Conservation (phyloP, 2,797 vertebrate genomes). For the Pachyuromys duprasi region DNA sequence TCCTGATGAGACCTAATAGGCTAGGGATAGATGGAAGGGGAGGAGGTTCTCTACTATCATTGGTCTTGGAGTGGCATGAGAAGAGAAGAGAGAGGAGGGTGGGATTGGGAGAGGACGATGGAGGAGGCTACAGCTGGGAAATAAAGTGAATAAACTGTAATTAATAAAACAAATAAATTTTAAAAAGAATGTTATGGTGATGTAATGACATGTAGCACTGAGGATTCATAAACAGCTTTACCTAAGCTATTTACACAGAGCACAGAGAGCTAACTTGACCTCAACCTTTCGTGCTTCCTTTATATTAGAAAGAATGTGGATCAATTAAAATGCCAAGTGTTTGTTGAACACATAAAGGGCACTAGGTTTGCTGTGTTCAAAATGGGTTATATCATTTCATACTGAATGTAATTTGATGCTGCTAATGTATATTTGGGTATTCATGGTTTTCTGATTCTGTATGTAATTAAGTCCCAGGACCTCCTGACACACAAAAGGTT, state of each 20-base stretch:
- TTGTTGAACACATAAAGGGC: conserved; percentile 32
- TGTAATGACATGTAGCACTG: neutral
- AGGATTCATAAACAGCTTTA: neutral
- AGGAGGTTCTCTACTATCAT: too few relatives aligned
- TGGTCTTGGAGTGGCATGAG: too few relatives aligned
- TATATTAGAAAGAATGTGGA: conserved; percentile 24
- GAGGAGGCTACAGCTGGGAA: too few relatives aligned
- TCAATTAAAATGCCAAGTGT: conserved; percentile 62
- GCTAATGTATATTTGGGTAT: neutral
- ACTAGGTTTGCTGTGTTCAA: neutral
- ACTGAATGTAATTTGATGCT: conserved; percentile 48
- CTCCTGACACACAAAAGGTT: conserved; percentile 48
- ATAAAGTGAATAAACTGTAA: too few relatives aligned
- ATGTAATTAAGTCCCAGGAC: conserved; percentile 25
- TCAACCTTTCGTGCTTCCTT: neutral
- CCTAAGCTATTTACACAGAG: conserved; percentile 25
- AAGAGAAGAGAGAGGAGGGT: too few relatives aligned
- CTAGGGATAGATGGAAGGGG: too few relatives aligned
- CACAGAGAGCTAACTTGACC: neutral
- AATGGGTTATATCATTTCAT: conserved; percentile 53
- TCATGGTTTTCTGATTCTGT: conserved; percentile 1
- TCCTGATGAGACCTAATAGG: too few relatives aligned
- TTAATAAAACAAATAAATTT: too few relatives aligned
- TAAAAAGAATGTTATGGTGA: neutral
- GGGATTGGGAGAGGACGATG: too few relatives aligned